Base-by-base conservation (phyloP, 2,113 vertebrate genomes). In the Odobenus rosmarus region DNA sequence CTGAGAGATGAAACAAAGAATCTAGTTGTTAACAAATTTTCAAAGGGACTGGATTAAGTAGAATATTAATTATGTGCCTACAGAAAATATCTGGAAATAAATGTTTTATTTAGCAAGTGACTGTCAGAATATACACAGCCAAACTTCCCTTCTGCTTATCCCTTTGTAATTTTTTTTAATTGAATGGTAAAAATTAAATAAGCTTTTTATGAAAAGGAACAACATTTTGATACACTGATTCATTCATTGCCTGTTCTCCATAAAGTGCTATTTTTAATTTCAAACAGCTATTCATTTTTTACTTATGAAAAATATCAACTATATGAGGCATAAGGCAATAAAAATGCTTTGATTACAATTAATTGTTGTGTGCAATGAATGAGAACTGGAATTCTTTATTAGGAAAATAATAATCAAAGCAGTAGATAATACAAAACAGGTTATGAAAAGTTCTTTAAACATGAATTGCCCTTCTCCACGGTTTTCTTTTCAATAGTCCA, bases 281-380 rank as follows among this genome's bases (percentile, higher is more conserved):
- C 59, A 96, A 90, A 85, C 5, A 84, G 1, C 14, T 69, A 24
- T 93, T 96, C n/a, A 55, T 55, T 67, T 88, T 88, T 86, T 14
- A 64, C 51, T 95, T 95, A 82, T 89, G 77, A 95, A 71, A 96
- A 88, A 81, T 90, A 97, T 97, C 77, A 98, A 88, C 92, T 96
- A 86, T 87, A 94, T 81, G 74, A 92, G 82, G 42, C 77, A 87
- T 95, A 95, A 95, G 21, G 13, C 33, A 97, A 86, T 95, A 94
- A 97, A 97, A 97, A 82, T 89, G 5, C 16, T 93, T 97, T 95
- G 74, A 96, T 97, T 98, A 93, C 10, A 98, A 97, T 85, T 93
- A 93, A 96, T 98, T 97, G 92, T 71, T 95, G 64, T 98, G 51
- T 95, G 51, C 55, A 96, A 88, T 96, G 55, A 92, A 95, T 61